phyloP scores from a whole-genome alignment of 2,797 vertebrate genomes.

The Anguilla obscura region DNA sequence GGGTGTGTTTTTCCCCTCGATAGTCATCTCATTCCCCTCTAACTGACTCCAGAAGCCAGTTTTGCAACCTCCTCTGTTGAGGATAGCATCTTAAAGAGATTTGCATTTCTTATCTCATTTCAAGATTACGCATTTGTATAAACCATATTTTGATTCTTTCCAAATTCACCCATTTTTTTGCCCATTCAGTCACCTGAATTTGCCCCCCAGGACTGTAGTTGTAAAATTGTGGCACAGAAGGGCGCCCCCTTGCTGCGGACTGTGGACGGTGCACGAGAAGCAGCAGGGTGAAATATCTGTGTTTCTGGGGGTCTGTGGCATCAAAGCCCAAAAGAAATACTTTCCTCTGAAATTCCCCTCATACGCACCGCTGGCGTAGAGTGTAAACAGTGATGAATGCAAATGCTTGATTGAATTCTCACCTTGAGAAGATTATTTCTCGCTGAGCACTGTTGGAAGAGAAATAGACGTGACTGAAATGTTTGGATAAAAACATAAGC shows the following conservation, averaged over 20 bases:
- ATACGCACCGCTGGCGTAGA: background rate
- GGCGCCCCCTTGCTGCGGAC: background rate
- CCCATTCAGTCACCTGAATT: background rate
- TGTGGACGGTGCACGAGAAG: background rate
- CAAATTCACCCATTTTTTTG: background rate
- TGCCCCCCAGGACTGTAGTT: background rate
- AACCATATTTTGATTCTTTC: background rate
- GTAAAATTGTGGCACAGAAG: background rate
- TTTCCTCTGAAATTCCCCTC: background rate
- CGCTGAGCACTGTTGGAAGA: background rate
- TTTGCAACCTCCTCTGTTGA: background rate
- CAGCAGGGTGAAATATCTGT: background rate
- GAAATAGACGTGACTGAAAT: background rate
- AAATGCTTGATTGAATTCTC: background rate
- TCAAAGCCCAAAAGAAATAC: background rate
- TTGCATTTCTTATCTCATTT: background rate
- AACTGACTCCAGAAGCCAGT: background rate
- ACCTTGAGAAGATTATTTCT: conserved; percentile 16
- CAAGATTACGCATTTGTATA: too few species aligned
- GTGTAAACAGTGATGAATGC: background rate
- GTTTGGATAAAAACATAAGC: conserved; percentile 1
- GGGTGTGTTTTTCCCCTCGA: background rate
- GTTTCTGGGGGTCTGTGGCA: background rate
- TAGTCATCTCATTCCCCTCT: background rate
- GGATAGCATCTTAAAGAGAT: background rate